Evolutionary conservation across 2,888 invertebrate genomes (phyloP).

Genomic region (Volucella inflata): DNA sequence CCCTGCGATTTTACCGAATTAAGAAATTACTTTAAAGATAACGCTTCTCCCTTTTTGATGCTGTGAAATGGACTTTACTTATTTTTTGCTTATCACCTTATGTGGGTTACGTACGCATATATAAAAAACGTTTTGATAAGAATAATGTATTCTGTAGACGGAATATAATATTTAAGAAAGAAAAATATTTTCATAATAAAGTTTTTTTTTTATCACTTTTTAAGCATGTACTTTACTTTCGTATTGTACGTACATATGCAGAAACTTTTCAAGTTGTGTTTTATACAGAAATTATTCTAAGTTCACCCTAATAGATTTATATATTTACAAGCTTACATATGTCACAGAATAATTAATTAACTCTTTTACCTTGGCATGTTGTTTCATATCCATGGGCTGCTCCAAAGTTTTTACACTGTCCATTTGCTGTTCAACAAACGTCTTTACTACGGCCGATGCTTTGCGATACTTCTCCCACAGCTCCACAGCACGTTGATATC

Average conservation of each 20-base stretch:
- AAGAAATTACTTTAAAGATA: slow-evolving; percentile 28
- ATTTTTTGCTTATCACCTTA: slow-evolving; percentile 36
- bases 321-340: neutral
- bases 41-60: slow-evolving; percentile 33
- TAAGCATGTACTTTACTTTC: too few relatives aligned
- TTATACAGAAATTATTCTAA: too few relatives aligned
- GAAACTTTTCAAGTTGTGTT: too few relatives aligned
- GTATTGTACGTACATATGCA: too few relatives aligned
- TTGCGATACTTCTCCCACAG: slow-evolving; percentile 92
- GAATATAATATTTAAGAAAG: slow-evolving; percentile 2
- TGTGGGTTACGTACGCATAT: slow-evolving; percentile 20
- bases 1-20: slow-evolving; percentile 41
- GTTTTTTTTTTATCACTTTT: too few relatives aligned
- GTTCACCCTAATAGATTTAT: neutral
- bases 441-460: slow-evolving; percentile 90
- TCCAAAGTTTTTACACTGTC: slow-evolving; percentile 88
- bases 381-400: slow-evolving; percentile 88
- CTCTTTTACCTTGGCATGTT: slow-evolving; percentile 88
- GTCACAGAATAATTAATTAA: slow-evolving; percentile 40
- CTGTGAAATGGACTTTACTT: slow-evolving; percentile 12
- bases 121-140: slow-evolving; percentile 47
- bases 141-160: slow-evolving; percentile 22
- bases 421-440: slow-evolving; percentile 91
- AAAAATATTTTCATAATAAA: too few relatives aligned
- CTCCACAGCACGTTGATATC: slow-evolving; percentile 92